phyloP scores from a whole-genome alignment of 2,888 invertebrate genomes.

The Cosmopolites sordidus region DNA sequence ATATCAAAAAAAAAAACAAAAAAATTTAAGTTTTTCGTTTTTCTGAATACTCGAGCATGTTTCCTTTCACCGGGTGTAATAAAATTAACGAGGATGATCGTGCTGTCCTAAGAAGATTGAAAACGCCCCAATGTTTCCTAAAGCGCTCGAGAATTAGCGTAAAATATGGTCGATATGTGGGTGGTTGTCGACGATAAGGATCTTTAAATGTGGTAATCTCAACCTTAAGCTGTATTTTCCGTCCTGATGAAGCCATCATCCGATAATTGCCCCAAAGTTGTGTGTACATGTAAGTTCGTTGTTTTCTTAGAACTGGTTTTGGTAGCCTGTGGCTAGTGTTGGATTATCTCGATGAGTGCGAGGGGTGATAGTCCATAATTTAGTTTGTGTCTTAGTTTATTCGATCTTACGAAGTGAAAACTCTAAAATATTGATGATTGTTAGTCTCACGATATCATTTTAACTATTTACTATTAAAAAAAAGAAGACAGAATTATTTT shows the following conservation, averaged over 20 bases:
- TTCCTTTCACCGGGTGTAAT: no score
- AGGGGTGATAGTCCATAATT: no score
- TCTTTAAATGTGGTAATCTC: background rate
- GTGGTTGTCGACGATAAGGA: background rate
- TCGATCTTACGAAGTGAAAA: no score
- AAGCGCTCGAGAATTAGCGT: background rate
- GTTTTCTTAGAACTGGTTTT: background rate
- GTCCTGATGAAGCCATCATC: slow-evolving; percentile 1
- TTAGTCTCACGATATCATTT: no score
- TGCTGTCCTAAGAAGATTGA: background rate
- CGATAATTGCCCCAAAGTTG: background rate
- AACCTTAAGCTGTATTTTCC: background rate
- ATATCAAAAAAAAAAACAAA: no score
- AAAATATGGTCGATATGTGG: background rate
- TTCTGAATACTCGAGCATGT: no score
- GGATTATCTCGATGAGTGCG: no score
- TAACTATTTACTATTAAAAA: no score
- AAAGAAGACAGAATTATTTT: no score
- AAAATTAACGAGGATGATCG: background rate
- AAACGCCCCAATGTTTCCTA: background rate
- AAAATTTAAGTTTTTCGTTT: no score
- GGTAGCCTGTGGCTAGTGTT: background rate
- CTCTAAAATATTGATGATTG: no score
- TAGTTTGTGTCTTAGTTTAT: no score
- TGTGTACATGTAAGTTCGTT: background rate